Percentiles rank a stretch among this genome's conserved stretches.
phyloP scores from a whole-genome alignment of 2,113 vertebrate species.

The Pomatostomus ruficeps region DNA sequence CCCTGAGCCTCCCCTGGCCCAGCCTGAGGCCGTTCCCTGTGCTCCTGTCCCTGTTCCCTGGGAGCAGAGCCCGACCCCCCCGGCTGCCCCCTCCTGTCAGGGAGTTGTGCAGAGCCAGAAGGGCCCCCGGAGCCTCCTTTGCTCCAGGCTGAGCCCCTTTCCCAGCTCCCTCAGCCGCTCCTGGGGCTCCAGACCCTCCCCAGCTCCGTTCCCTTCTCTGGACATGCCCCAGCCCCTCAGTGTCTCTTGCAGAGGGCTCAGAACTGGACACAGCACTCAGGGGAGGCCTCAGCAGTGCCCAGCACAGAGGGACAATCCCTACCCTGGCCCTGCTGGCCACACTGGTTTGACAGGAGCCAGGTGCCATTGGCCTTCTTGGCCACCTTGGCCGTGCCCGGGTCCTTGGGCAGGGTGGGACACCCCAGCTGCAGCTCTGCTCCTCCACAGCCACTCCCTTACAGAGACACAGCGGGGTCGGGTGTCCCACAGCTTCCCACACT shows the following conservation, averaged over 20 bases:
- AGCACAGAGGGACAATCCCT: not conserved
- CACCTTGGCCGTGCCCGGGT: not conserved
- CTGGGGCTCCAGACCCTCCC: accelerated
- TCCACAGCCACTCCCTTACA: accelerated
- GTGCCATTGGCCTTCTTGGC: not conserved
- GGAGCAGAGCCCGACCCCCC: accelerated
- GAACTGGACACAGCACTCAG: not conserved
- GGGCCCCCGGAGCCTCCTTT: not conserved
- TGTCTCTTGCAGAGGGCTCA: not conserved
- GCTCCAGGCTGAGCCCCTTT: not conserved
- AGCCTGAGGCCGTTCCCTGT: accelerated
- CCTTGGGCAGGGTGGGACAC: not conserved
- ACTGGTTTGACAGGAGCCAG: accelerated
- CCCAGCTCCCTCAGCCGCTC: not conserved
- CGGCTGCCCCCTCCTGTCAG: not conserved
- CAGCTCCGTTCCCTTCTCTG: accelerated
- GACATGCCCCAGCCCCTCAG: accelerated
- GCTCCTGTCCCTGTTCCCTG: not conserved
- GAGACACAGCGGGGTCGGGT: accelerated
- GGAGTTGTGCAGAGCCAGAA: not conserved
- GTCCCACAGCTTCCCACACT: not conserved
- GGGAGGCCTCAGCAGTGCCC: not conserved
- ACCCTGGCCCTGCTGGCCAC: not conserved
- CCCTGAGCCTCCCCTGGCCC: accelerated
- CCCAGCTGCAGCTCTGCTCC: not conserved